Evolutionary conservation across 2,113 vertebrate genomes (phyloP), one percentile per base, ranked within the genome.

Genomic region (Microcebus jonahi): DNA sequence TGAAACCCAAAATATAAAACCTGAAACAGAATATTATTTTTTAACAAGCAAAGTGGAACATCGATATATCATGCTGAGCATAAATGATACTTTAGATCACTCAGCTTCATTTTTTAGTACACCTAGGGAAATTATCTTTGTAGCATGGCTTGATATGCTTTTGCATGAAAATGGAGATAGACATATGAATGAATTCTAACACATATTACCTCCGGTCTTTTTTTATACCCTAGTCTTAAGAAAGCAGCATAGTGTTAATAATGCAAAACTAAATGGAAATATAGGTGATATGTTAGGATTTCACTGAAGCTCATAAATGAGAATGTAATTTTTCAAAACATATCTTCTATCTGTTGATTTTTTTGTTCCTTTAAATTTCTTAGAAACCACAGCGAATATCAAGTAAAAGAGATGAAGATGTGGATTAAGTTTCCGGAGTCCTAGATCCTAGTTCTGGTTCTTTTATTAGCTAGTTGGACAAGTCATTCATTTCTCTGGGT

Each of bases 111-210:
- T 96, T 95, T 94, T 94, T 55, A 95, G 88, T 45, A 85, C 5
- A 94, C 31, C 94, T 94, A 83, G 93, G 94, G 96, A 92, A 97
- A 97, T 97, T 91, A 86, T 68, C 87, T 95, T 91, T 92, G 50
- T 20, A 90, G 48, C 2, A 89, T 29, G 85, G 45, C 65, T 92
- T 82, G 42, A 34, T 4, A 95, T 79, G 17, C 7, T 88, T 96
- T 91, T 85, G 61, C 94, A 88, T 98, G 85, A 95, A 96, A 96
- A 61, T 42, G 12, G 55, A 96, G 86, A 82, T 36, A 90, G 76
- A 83, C 42, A 89, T 87, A 53, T 45, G 53, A 31, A 42, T 80
- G 34, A 91, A 97, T 70, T 65, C 75, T 96, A 92, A 70, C 17
- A 70, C 68, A 39, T 53, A 87, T 76, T 82, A 87, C 15, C 42